A percentile compares a stretch with the other conserved stretches of the same genome.
Conservation (phyloP, 2,888 invertebrate species). For the Drosophila eohydei region DNA sequence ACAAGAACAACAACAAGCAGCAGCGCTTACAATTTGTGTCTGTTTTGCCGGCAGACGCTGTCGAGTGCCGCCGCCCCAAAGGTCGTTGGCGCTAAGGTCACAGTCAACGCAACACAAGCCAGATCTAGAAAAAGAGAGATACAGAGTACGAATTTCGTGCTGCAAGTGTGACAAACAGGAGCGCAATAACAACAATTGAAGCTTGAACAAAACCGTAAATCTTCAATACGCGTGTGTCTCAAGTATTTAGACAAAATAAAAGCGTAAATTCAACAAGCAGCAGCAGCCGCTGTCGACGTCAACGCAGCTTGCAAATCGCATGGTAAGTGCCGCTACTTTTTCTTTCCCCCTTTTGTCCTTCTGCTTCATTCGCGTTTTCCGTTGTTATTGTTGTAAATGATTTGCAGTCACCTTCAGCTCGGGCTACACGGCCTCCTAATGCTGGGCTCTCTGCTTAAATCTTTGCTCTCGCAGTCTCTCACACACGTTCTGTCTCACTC, state of each 20-base stretch:
- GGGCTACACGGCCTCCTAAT: conserved; percentile 23
- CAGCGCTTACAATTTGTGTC: conserved; percentile 35
- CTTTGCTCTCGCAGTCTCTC: conserved; percentile 6
- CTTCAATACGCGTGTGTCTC: conserved; percentile 39
- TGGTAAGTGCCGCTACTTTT: conserved; percentile 69
- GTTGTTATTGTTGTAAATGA: conserved; percentile 67
- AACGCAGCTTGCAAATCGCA: conserved; percentile 41
- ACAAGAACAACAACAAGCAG: conserved; percentile 11
- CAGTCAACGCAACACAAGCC: conserved; percentile 33
- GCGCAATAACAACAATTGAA: conserved; percentile 24
- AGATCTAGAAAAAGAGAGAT: conserved; percentile 2
- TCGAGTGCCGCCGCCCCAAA: conserved; percentile 51
- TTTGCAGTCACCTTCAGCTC: conserved; percentile 53
- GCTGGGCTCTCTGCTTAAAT: conserved; percentile 8
- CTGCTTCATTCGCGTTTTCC: conserved; percentile 22
- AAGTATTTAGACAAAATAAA: conserved; percentile 24
- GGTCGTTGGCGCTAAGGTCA: conserved; percentile 71
- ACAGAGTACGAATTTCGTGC: conserved; percentile 23
- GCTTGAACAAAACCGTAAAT: conserved; percentile 54
- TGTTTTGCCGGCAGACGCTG: conserved; percentile 51
- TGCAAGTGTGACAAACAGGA: conserved; percentile 56
- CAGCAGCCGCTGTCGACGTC: conserved; percentile 18
- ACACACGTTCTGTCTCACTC: conserved; percentile 10
- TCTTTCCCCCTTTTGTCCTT: conserved; percentile 35
- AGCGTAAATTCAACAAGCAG: conserved; percentile 19